Percentiles rank a stretch among this genome's conserved stretches.
phyloP scores from a whole-genome alignment of 2,888 invertebrate species.

The Morinoia aosen region DNA sequence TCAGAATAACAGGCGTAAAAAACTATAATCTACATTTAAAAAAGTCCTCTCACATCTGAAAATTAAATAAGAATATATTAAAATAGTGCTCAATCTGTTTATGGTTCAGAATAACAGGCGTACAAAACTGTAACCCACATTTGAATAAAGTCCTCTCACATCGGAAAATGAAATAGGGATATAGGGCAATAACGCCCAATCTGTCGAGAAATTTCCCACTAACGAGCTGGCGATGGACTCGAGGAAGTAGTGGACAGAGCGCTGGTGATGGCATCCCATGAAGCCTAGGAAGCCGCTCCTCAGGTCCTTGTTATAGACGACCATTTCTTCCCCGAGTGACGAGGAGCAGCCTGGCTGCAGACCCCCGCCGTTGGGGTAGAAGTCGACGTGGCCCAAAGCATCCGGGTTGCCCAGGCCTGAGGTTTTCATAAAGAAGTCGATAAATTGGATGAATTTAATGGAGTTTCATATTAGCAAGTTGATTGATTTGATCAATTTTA shows the following conservation, averaged over 20 bases:
- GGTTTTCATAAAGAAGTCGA: no score
- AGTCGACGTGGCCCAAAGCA: constrained; percentile 89
- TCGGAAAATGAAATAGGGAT: no score
- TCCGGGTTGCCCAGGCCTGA: constrained; percentile 84
- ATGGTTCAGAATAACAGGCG: no score
- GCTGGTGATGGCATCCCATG: constrained; percentile 88
- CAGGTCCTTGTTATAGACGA: constrained; percentile 52
- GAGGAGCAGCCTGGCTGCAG: constrained; percentile 80
- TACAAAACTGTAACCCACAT: no score
- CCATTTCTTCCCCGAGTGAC: constrained; percentile 67
- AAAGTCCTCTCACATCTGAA: no score
- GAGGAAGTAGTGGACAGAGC: constrained; percentile 86
- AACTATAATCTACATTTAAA: no score
- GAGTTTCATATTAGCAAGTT: neutral
- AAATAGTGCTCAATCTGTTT: no score
- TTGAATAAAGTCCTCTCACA: no score
- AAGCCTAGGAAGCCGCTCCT: constrained; percentile 77
- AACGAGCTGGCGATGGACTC: constrained; percentile 79
- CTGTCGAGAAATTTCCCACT: neutral
- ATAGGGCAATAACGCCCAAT: no score
- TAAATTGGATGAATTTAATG: neutral
- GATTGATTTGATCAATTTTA: no score
- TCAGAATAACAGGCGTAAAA: no score
- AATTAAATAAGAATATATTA: no score
- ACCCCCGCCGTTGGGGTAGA: constrained; percentile 90